Evolutionary conservation across 2,888 invertebrate genomes (phyloP), one percentile per base, ranked within the genome.

Genomic region (Trachelus troglodyta): DNA sequence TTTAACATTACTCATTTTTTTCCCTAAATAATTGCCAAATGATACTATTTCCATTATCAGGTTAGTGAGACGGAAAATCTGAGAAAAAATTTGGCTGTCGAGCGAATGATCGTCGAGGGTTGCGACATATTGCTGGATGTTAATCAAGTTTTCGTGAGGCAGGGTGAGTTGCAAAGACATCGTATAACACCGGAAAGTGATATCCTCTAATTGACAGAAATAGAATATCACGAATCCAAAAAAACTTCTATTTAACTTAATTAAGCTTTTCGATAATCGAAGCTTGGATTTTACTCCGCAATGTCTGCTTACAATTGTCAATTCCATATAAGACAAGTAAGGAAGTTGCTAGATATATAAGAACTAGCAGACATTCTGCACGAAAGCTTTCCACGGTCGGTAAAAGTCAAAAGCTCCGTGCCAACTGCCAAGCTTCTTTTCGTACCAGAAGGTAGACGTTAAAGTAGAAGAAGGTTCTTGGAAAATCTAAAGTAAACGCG

Each of bases 11-110:
- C 23, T 76, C 1, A 31, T 23, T 80, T 74, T 31, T 31, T 3
- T 35, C 1, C 15, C 1, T 71, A 23, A 3, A 1, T 33, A 1
- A 40, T 12, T 33, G 33, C 12, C 12, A 34, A 76, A 77, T 37
- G 3, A 37, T 40, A 87, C 23, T 2, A 23, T 56, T 56, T 56
- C 9, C 56, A 9, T 23, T 9, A 23, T 77, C 85, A 96, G 95
- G 96, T 96, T 68, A 97, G 97, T 88, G 98, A 98, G 92, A 98
- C 98, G 0, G 98, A 98, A 91, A 98, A 98, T 90, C 93, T 98
- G 76, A 92, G 98, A 34, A 98, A 98, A 92, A 98, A 98, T 90
- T 92, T 98, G 84, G 96, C 98, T 0, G 97, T 98, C 37, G 98
- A 98, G 91, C 93, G 98, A 75, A 98, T 98, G 97, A 98, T 98